Conservation (phyloP, 1,140 invertebrate genomes). For the Drosophila burlai region DNA sequence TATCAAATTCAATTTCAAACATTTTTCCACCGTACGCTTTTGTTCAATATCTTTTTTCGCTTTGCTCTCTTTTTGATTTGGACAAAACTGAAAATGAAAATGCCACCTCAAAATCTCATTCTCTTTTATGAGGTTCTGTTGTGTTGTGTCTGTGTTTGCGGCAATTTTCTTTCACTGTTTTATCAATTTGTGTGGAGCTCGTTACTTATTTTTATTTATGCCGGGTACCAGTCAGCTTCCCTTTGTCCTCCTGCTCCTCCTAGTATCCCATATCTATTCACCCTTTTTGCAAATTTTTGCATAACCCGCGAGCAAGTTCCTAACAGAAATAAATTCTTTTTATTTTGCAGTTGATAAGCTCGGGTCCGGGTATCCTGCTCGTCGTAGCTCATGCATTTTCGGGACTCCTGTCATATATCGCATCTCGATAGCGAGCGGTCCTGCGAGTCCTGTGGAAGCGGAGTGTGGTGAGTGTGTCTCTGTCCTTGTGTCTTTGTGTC, state of each 20-base stretch:
- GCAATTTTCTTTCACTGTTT: slow-evolving; percentile 81
- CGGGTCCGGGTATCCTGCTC: slow-evolving; percentile 40
- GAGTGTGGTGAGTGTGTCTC: background rate
- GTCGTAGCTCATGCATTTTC: slow-evolving; percentile 76
- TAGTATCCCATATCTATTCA: slow-evolving; percentile 17
- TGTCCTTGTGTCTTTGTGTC: slow-evolving; percentile 40
- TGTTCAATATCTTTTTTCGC: slow-evolving; percentile 68
- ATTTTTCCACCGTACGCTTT: slow-evolving; percentile 72
- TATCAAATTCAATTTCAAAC: slow-evolving; percentile 80
- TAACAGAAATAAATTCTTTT: slow-evolving; percentile 83
- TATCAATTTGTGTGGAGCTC: slow-evolving; percentile 81
- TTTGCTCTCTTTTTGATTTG: slow-evolving; percentile 32
- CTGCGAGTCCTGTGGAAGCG: slow-evolving; percentile 10
- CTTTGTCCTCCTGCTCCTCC: slow-evolving; percentile 1
- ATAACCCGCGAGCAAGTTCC: slow-evolving; percentile 81
- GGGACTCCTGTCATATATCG: slow-evolving; percentile 72
- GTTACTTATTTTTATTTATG: slow-evolving; percentile 84
- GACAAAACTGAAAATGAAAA: slow-evolving; percentile 14
- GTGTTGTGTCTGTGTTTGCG: slow-evolving; percentile 45
- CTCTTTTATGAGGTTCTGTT: slow-evolving; percentile 38
- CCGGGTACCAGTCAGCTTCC: slow-evolving; percentile 21
- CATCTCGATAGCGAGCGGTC: slow-evolving; percentile 71
- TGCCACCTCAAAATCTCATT: slow-evolving; percentile 21
- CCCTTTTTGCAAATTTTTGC: slow-evolving; percentile 75
- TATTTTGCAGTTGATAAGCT: slow-evolving; percentile 82